A percentile compares a stretch with the other conserved stretches of the same genome.
Conservation (phyloP, 1,140 invertebrate species). For the Magallana gigas region DNA sequence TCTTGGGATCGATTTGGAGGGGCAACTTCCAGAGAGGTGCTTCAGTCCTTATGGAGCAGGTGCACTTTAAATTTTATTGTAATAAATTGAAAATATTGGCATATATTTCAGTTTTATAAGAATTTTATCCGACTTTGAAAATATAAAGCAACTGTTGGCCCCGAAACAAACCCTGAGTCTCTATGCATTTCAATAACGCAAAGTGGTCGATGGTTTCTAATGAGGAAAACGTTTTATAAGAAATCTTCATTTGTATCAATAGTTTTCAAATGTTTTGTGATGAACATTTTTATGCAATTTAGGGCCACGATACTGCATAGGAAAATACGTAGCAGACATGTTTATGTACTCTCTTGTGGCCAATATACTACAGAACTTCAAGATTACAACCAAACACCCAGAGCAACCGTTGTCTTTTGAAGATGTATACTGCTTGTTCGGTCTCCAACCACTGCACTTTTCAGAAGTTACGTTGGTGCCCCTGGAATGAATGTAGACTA, state of each 20-base stretch:
- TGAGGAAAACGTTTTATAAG: too few species aligned
- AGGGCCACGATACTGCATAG: conserved; percentile 12
- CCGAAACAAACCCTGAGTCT: too few species aligned
- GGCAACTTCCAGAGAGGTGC: not conserved
- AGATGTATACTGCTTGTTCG: not conserved
- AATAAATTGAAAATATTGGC: not conserved
- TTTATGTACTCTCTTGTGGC: not conserved
- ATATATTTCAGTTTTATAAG: too few species aligned
- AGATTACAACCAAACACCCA: not conserved
- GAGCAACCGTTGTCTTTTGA: not conserved
- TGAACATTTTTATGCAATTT: not conserved
- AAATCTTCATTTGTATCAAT: too few species aligned
- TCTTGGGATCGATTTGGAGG: not conserved
- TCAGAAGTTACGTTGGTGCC: not conserved
- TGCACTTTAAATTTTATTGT: not conserved
- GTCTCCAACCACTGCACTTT: not conserved
- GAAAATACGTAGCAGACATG: not conserved
- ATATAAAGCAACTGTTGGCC: too few species aligned
- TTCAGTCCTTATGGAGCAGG: conserved; percentile 14
- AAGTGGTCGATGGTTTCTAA: too few species aligned
- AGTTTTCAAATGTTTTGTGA: not conserved
- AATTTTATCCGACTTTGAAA: too few species aligned
- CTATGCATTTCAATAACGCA: too few species aligned
- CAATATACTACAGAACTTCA: conserved; percentile 4
- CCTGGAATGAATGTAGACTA: not conserved